Base-by-base conservation (phyloP, 2,888 invertebrate species). In the Harpalus rubripes region DNA sequence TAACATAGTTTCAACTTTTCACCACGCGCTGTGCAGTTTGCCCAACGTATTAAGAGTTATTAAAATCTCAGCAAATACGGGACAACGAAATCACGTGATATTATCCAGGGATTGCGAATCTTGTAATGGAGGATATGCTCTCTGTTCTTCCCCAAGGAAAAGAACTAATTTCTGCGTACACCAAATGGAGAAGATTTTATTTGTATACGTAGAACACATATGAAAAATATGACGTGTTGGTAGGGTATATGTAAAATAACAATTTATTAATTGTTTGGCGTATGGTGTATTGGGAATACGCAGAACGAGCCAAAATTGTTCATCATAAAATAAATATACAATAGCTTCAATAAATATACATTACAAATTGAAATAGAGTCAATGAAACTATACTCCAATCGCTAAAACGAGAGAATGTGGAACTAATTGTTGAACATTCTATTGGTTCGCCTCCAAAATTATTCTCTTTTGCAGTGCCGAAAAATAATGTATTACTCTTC, bases 1-100 rank as follows among this genome's bases (percentile, higher is more conserved):
- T 74, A 41, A 74, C 44, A 74, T 44, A 74, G 72, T 74, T 74
- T 44, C 72, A 44, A 74, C 41, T 74, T 74, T 74, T 74, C 72
- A 74, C 16, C 44, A 44, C 72, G 44, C 15, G 7, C 39, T 12
- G 18, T 18, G 41, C 16, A 16, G 44, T 74, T 74, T 74, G 52
- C 16, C 0, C 16, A 74, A 44, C 41, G 44, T 74, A 74, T 74
- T 74, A 74, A 74, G 72, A 74, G 72, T 74, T 74, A 74, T 74
- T 74, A 74, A 74, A 74, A 74, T 74, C 72, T 44, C 72, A 12
- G 18, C 44, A 74, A 74, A 74, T 44, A 74, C 41, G 26, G 8
- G 72, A 74, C 8, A 41, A 74, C 72, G 15, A 52, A 32, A 41
- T 68, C 68, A 68, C 68, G 68, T 39, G 41, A 41, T 16, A 16